A percentile compares a stretch with the other conserved stretches of the same genome.
phyloP scores from a whole-genome alignment of 2,113 vertebrate species.

The Mormoops blainvillei region DNA sequence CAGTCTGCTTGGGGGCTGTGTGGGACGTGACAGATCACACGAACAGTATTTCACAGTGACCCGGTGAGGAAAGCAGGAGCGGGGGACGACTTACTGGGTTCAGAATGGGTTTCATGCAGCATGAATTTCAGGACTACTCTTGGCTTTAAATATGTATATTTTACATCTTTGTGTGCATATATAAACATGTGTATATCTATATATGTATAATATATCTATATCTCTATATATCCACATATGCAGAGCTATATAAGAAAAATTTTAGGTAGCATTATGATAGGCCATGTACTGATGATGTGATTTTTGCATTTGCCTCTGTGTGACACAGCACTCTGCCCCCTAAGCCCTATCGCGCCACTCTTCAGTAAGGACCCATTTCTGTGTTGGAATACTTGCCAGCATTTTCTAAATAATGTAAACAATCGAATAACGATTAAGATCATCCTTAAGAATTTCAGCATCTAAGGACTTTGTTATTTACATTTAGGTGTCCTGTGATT shows the following conservation, averaged over 20 bases:
- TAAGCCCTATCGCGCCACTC: not conserved
- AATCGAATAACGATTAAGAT: slow-evolving; percentile 44
- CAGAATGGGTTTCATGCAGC: not conserved
- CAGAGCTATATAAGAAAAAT: not conserved
- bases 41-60: not conserved
- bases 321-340: not conserved
- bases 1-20: not conserved
- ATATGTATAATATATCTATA: too few relatives aligned
- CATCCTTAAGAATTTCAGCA: slow-evolving; percentile 35
- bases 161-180: not conserved
- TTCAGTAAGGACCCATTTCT: slow-evolving; percentile 4
- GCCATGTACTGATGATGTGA: not conserved
- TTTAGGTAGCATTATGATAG: not conserved
- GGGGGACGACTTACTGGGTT: not conserved
- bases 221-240: not conserved
- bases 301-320: not conserved
- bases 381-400: not conserved
- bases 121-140: not conserved
- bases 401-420: slow-evolving; percentile 16
- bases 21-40: not conserved
- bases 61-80: not conserved
- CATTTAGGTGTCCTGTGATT: slow-evolving; percentile 47
- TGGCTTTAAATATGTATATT: not conserved
- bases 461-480: slow-evolving; percentile 31
- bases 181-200: too few relatives aligned